Conservation (phyloP, 1,140 invertebrate species). For the Drosophila tristis region DNA sequence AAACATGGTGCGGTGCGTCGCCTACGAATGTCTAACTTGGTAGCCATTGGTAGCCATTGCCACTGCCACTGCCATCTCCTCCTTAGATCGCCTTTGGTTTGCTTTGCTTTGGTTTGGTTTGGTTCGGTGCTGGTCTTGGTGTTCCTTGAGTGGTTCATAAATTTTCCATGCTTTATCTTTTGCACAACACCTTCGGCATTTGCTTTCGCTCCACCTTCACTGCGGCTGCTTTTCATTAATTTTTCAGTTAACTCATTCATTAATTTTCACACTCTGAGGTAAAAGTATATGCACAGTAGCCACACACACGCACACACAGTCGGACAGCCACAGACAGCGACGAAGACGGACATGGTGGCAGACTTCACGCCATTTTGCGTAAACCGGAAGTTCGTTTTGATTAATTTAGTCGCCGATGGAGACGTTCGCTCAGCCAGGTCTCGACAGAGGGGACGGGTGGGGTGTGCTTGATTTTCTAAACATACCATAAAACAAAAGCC, state of each 20-base stretch:
- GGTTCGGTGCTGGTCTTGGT: background rate
- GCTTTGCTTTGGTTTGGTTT: conserved; percentile 19
- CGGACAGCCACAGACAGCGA: conserved; percentile 8
- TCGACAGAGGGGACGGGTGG: conserved; percentile 13
- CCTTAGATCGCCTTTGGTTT: conserved; percentile 35
- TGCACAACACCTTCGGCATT: conserved; percentile 75
- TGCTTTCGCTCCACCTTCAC: conserved; percentile 43
- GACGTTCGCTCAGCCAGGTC: conserved; percentile 56
- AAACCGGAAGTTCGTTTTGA: conserved; percentile 83
- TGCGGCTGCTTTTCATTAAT: conserved; percentile 75
- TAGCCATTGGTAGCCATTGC: background rate
- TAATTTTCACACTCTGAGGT: conserved; percentile 64
- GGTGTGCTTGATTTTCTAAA: conserved; percentile 47
- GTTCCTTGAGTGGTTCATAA: conserved; percentile 61
- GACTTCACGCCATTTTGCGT: conserved; percentile 82
- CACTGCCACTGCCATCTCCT: too few species aligned
- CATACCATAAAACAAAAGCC: conserved; percentile 65
- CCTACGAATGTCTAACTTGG: conserved; percentile 69
- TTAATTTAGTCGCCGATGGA: conserved; percentile 81
- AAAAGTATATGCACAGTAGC: conserved; percentile 55
- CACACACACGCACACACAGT: conserved; percentile 34
- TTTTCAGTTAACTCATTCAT: conserved; percentile 83
- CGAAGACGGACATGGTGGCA: conserved; percentile 51
- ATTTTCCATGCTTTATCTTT: conserved; percentile 80
- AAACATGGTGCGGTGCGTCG: conserved; percentile 47